Conservation (phyloP, 2,888 invertebrate genomes). For the Rhyacophila evoluta region DNA sequence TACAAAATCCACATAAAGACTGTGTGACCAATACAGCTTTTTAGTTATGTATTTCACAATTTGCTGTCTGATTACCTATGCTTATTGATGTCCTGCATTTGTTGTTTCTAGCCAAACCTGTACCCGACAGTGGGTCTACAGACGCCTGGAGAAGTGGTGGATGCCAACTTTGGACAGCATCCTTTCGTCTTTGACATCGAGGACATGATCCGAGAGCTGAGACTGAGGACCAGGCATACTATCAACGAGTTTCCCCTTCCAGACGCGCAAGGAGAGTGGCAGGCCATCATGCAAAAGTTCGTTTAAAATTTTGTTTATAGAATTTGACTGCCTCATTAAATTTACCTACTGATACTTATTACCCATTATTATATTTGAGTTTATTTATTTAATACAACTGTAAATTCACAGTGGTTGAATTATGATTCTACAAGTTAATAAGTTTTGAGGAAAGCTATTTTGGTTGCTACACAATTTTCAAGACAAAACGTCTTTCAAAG, state of each 20-base stretch:
- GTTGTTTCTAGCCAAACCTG: constrained; percentile 82
- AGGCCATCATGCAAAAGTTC: constrained; percentile 91
- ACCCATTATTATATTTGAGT: no score
- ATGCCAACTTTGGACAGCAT: constrained; percentile 98
- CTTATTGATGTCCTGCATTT: not conserved
- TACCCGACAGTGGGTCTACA: constrained; percentile 99
- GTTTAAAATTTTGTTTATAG: constrained; percentile 48
- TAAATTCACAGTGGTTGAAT: no score
- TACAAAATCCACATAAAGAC: constrained; percentile 1
- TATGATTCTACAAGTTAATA: no score
- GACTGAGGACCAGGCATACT: constrained; percentile 83
- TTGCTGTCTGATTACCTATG: not conserved
- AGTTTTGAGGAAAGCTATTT: no score
- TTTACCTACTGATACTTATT: no score
- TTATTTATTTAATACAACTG: no score
- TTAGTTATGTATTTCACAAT: not conserved
- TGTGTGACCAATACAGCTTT: constrained; percentile 1
- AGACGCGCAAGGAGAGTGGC: constrained; percentile 91
- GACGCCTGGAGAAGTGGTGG: constrained; percentile 97
- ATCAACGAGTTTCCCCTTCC: constrained; percentile 91
- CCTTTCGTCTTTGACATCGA: constrained; percentile 98
- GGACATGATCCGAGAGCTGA: constrained; percentile 94
- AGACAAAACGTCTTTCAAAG: no score
- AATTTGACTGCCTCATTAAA: not conserved
- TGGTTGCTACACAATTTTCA: no score